Base-by-base conservation (phyloP, 92 coral and sea anemone genomes). In the Porites cylindrica region DNA sequence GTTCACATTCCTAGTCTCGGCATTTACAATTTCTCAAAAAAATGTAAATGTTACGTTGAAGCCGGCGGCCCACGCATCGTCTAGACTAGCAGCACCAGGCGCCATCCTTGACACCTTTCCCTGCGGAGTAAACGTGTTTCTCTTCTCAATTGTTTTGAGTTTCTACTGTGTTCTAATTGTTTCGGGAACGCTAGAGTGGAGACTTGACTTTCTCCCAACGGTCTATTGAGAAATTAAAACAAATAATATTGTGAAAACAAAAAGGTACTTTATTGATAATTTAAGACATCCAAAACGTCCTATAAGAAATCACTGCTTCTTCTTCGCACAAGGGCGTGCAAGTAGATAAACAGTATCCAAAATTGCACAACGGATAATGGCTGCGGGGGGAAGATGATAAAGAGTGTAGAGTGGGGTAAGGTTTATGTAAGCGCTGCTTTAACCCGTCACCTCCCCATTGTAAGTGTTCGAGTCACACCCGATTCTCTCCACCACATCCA, bases 401-500 rank as follows among this genome's bases (percentile, higher is more conserved):
- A 38, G 47, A 4, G 6, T 24, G 10, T 13, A 1, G 66, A 10
- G 23, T 7, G n/a, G 73, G 11, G 47, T 12, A 26, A 12, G 11
- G 13, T 56, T 3, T 13, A 67, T 32, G 66, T 16, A 43, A 16
- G 16, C 1, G 51, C 7, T 51, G 20, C 52, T 20, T 85, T 53
- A 85, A 26, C 89, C 89, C 32, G 78, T 78, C 29, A 85, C 83
- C 89, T 94, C 95, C 52, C 97, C 94, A 90, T 94, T 96, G 38
- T 82, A 91, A 82, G 94, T 82, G 70, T 70, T 88, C 56, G 89
- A 86, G 18, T 94, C 98, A 54, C 78, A 75, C 81, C 95, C 97
- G 82, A 94, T 79, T 85, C 93, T 93, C 18, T 94, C 98, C 20
- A 90, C 83, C 74, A 91, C 66, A 1, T 94, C 98, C 92, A 91